Conservation (phyloP, 1,140 invertebrate genomes). For the Triops cancriformis region DNA sequence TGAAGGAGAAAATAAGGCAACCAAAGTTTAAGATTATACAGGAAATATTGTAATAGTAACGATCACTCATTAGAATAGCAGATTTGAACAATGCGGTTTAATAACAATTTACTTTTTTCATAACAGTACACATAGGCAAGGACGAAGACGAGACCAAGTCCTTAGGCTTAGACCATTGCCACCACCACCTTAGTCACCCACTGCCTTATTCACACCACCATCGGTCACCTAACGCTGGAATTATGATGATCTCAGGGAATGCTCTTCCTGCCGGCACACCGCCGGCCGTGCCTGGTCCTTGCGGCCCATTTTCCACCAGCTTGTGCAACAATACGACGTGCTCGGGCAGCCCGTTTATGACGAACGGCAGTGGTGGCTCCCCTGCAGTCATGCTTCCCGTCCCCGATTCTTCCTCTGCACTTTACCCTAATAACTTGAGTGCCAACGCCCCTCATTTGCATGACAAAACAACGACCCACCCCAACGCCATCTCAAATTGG, state of each 20-base stretch:
- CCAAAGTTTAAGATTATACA: no score
- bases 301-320: neutral
- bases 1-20: no score
- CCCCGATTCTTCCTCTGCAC: neutral
- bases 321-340: neutral
- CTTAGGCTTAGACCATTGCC: neutral
- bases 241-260: slow-evolving; percentile 1
- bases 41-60: no score
- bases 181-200: neutral
- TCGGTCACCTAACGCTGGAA: neutral
- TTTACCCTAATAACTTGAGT: slow-evolving; percentile 7
- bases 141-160: neutral
- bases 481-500: slow-evolving; percentile 9
- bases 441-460: slow-evolving; percentile 12
- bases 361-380: neutral
- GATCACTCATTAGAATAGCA: no score
- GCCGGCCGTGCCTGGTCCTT: neutral
- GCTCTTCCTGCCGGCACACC: neutral
- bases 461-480: slow-evolving; percentile 3
- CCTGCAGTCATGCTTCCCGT: neutral
- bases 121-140: neutral
- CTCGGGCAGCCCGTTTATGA: neutral
- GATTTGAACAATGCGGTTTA: neutral
- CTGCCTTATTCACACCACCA: neutral
- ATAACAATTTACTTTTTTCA: neutral